Conservation (phyloP, 2,888 invertebrate genomes). For the Aspidiotus rigidus region DNA sequence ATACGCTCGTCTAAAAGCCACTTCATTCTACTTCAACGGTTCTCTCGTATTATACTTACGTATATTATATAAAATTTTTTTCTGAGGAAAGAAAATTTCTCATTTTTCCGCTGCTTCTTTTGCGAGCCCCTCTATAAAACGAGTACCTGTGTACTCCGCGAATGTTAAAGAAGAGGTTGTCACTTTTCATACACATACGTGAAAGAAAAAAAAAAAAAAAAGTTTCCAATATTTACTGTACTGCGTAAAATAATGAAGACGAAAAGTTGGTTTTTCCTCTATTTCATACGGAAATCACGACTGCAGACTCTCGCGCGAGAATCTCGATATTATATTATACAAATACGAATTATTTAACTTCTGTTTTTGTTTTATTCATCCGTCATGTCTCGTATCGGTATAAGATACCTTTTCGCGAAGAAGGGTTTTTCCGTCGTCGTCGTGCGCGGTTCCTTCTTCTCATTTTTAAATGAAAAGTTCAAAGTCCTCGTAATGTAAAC, state of each 20-base stretch:
- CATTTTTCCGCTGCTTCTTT: neutral
- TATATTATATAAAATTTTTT: neutral
- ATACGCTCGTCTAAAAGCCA: conserved; percentile 15
- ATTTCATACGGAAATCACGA: neutral
- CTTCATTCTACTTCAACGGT: neutral
- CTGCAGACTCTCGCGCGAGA: too few relatives aligned
- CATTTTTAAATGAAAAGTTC: too few relatives aligned
- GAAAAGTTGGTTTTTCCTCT: conserved; percentile 31
- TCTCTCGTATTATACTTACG: neutral
- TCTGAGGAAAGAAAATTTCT: neutral
- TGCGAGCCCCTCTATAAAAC: neutral
- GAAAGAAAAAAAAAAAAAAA: conserved; percentile 10
- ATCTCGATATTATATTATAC: too few relatives aligned
- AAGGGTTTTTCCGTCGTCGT: too few relatives aligned
- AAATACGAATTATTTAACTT: too few relatives aligned
- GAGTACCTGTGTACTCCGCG: neutral
- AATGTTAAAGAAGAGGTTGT: neutral
- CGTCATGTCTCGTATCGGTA: too few relatives aligned
- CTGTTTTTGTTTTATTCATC: too few relatives aligned
- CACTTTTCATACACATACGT: neutral
- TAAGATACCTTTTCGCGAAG: too few relatives aligned
- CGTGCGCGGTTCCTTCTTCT: too few relatives aligned
- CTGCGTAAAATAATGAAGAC: conserved; percentile 26
- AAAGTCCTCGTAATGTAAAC: too few relatives aligned
- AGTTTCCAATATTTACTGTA: conserved; percentile 31